Base-by-base conservation (phyloP, 2,888 invertebrate species). In the Cyclophora punctaria region DNA sequence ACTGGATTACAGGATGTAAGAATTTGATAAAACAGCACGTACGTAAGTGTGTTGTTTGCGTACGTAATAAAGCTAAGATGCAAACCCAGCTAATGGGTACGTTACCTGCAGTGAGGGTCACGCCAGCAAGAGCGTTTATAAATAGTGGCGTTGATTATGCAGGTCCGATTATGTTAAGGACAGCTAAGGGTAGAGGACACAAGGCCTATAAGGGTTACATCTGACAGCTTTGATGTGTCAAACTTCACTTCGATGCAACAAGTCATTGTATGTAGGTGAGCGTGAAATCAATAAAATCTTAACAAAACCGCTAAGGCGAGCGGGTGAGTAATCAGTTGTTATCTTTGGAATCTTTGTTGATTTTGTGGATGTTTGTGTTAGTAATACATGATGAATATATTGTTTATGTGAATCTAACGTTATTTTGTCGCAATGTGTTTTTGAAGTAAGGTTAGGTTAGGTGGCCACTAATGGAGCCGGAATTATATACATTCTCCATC, bases 71-170 rank as follows among this genome's bases (percentile, higher is more conserved):
- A 20, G 64, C 62, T 5, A 40, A 34, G 6, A n/a, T 48, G 2
- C 52, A 50, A 48, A 47, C 47, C 2, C 64, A 66, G 47, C 44
- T 66, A 0, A 69, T 66, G 64, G 67, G 65, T 7, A 59, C 67
- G 41, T 52, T 63, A 46, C 68, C 65, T 5, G 35, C 42, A 5
- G 49, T 34, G 5, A 45, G 64, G 42, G 59, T 59, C 2, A 66
- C 57, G 5, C 63, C 58, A 45, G 20, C 61, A 5, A 46, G 62
- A 46, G 52, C 64, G 4, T 67, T 64, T 20, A 20, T 20, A 20
- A 20, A 20, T 20, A 20, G 20, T 20, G 20, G 20, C 20, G 20
- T 20, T 20, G 20, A 20, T 20, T 20, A 20, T 20, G 20, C 20
- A 20, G 20, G 20, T 20, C 20, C 20, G 20, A 20, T 20, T 20